Conservation (phyloP, 2,113 vertebrate species). For the Lagopus leucura region DNA sequence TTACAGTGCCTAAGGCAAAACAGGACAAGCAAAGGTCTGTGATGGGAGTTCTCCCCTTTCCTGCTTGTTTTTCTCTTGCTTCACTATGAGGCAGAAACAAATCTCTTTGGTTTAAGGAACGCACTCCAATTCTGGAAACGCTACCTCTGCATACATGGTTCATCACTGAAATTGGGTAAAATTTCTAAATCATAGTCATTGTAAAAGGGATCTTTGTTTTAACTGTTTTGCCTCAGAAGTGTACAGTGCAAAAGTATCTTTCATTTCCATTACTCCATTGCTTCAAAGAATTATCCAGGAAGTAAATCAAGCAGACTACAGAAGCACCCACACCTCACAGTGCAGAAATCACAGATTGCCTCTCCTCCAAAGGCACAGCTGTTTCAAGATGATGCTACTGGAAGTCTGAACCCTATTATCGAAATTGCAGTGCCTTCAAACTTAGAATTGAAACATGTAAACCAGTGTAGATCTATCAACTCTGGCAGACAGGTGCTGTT, state of each 20-base stretch:
- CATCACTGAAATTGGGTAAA: fast-evolving
- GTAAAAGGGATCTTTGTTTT: not conserved
- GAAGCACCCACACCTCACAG: fast-evolving
- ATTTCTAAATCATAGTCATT: not conserved
- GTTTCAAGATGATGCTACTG: not conserved
- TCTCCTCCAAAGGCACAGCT: not conserved
- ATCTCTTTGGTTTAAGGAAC: not conserved
- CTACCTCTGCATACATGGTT: not conserved
- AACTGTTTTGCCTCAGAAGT: not conserved
- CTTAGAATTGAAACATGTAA: not conserved
- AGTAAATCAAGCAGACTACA: not conserved
- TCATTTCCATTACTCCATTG: not conserved
- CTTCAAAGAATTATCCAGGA: constrained; percentile 24
- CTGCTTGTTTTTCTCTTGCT: not conserved
- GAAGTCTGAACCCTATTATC: not conserved
- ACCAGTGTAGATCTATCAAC: not conserved
- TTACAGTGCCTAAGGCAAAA: not conserved
- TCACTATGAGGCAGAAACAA: not conserved
- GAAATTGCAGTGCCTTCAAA: not conserved
- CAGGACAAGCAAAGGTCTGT: not conserved
- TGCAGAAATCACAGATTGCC: not conserved
- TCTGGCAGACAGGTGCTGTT: not conserved
- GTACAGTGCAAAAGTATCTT: not conserved
- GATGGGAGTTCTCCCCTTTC: not conserved
- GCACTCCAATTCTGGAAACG: not conserved